These are phyloP conservation scores for Polypedilum pembai DNA, from an alignment of 1,140 invertebrate species.

Conservation along the genomic window DNA sequence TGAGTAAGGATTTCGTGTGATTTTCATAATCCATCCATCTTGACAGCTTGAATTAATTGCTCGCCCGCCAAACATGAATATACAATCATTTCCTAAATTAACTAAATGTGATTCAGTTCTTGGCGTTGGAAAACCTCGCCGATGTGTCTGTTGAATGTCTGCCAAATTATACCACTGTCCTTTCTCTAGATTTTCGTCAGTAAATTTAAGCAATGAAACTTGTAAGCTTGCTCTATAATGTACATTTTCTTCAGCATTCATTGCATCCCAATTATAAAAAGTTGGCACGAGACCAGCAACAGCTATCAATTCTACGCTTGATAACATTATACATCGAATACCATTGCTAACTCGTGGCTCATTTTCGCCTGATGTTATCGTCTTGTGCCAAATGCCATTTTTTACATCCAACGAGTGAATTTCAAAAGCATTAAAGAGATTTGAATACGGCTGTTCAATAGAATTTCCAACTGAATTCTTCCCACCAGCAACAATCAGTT, in stretches of 20 bases:
- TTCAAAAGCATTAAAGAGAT: not conserved
- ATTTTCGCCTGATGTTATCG: not conserved
- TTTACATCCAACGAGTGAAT: not conserved
- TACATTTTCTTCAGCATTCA: not conserved
- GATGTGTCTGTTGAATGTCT: not conserved
- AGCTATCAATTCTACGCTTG: not conserved
- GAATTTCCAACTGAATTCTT: not conserved
- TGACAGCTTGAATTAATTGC: not conserved
- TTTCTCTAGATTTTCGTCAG: not conserved
- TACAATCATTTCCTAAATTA: not conserved
- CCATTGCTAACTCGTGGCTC: not conserved
- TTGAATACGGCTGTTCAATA: not conserved
- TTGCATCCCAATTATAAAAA: conserved; percentile 11
- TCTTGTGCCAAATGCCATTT: not conserved
- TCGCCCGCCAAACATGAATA: not conserved
- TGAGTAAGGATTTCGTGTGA: not conserved
- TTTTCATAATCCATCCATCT: conserved; percentile 10
- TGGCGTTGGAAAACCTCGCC: not conserved
- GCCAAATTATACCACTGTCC: conserved; percentile 3
- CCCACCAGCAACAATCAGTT: not conserved
- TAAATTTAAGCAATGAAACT: not conserved
- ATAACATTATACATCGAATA: conserved; percentile 1
- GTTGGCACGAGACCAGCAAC: not conserved
- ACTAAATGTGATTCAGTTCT: conserved; percentile 4
- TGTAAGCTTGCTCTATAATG: not conserved